Percentiles rank a stretch among this genome's conserved stretches.
Conservation (phyloP, 2,113 vertebrate species). For the Callithrix jacchus region DNA sequence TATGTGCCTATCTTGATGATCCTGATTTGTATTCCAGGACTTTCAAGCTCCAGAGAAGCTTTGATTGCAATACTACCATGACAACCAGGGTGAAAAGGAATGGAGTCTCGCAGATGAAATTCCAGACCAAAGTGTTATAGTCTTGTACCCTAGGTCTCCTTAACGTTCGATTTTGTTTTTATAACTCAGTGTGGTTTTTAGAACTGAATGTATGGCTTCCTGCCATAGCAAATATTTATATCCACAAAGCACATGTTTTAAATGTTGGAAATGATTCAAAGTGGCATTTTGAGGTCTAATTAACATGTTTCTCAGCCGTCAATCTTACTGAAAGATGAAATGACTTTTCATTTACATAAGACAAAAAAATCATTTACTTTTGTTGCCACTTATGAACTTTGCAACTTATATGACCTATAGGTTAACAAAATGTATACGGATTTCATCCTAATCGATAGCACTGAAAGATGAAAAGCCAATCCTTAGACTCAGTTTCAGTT, state of each 20-base stretch:
- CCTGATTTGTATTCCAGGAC: neutral
- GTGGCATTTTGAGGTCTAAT: neutral
- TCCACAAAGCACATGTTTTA: neutral
- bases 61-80: neutral
- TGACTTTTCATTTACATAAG: neutral
- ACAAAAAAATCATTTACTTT: neutral
- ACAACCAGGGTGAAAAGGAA: neutral
- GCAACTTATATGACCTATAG: neutral
- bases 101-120: neutral
- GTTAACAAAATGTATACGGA: neutral
- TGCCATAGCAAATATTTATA: neutral
- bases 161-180: conserved; percentile 3
- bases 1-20: neutral
- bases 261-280: neutral
- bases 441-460: neutral
- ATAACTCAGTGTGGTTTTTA: neutral
- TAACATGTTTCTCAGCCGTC: neutral
- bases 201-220: neutral
- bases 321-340: neutral
- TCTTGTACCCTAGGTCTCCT: neutral
- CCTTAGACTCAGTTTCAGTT: neutral
- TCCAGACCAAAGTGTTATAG: neutral
- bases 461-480: neutral
- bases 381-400: neutral
- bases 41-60: neutral